Base-by-base conservation (phyloP, 2,888 invertebrate species). In the Bursaphelenchus okinawaensis region DNA sequence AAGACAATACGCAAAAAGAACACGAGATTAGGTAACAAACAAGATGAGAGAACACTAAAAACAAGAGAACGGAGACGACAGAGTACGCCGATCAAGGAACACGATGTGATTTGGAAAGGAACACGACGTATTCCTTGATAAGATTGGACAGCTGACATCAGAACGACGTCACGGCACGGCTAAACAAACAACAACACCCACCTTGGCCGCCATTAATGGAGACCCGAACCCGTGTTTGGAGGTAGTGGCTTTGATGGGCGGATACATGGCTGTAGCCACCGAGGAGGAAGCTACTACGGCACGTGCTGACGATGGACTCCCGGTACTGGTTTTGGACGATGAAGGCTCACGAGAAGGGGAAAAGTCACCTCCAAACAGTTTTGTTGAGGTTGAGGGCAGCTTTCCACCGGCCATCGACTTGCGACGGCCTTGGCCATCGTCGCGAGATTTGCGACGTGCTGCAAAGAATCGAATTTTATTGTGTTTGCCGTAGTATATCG, bases 231-330 rank as follows among this genome's bases (percentile, higher is more conserved):
- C 40, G 40, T 40, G 40, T n/a, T 40, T 40, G 12, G 40, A 16
- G n/a, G n/a, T n/a, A n/a, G 50, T 56, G 57, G 26, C 27, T 55
- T 64, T 68, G 16, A 57, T 65, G 12, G 79, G 78, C 20, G 78
- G 79, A 52, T 79, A 79, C 78, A 79, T 79, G 27, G 79, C 79
- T 0, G 79, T 79, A 24, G 74, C 77, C 7, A 79, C 20, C 7
- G 70, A 73, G 1, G 77, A 70, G 27, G 75, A 76, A 1, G 79
- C 78, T 0, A 74, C 74, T 6, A n/a, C 51, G 19, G 9, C 16
- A 1, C 54, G 28, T 20, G 65, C 52, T 52, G 29, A 50, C 20
- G 12, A 22, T 1, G 52, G 52, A 22, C 27, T 40, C 1, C 51
- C 60, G 16, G 60, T 59, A 12, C 26, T 26, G 20, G 20, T 20